These are phyloP conservation scores for Xiphydria camelus DNA, from an alignment of 2,888 invertebrate species.

Conservation along the genomic window DNA sequence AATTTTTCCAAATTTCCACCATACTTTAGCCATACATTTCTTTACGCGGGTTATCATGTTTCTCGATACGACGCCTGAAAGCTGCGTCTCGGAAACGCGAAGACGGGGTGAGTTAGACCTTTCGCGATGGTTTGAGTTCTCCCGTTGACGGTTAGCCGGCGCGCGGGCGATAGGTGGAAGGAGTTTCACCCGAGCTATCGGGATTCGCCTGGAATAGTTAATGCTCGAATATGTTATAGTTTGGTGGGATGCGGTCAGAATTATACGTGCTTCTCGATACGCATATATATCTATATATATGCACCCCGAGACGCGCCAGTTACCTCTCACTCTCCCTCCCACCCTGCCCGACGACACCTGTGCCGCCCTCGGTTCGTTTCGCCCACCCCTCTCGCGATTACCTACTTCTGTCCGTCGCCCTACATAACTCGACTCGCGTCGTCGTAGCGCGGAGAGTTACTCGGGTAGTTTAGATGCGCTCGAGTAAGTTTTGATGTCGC, in stretches of 20 bases:
- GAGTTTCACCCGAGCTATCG: conserved; percentile 25
- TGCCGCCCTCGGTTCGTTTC: conserved; percentile 2
- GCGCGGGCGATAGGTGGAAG: neutral
- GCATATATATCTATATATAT: no score
- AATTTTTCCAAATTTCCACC: no score
- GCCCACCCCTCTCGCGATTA: conserved; percentile 24
- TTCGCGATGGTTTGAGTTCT: conserved; percentile 35
- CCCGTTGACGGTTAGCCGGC: conserved; percentile 34
- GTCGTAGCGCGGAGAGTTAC: conserved; percentile 44
- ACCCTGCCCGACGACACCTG: conserved; percentile 2
- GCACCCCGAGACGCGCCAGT: conserved; percentile 29
- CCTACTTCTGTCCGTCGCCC: conserved; percentile 11
- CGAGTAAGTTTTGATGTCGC: conserved; percentile 51
- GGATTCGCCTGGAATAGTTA: conserved; percentile 40
- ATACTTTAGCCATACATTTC: no score
- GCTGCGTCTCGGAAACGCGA: neutral
- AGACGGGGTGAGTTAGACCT: conserved; percentile 22
- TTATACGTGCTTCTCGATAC: conserved; percentile 36
- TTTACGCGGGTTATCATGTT: neutral
- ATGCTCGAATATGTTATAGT: conserved; percentile 46
- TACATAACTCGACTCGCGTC: conserved; percentile 2
- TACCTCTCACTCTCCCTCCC: conserved; percentile 12
- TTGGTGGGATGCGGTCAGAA: conserved; percentile 45
- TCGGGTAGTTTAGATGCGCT: conserved; percentile 52
- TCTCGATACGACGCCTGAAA: neutral